Evolutionary conservation across 2,888 invertebrate species (phyloP).

Genomic region (Catocala sponsa): DNA sequence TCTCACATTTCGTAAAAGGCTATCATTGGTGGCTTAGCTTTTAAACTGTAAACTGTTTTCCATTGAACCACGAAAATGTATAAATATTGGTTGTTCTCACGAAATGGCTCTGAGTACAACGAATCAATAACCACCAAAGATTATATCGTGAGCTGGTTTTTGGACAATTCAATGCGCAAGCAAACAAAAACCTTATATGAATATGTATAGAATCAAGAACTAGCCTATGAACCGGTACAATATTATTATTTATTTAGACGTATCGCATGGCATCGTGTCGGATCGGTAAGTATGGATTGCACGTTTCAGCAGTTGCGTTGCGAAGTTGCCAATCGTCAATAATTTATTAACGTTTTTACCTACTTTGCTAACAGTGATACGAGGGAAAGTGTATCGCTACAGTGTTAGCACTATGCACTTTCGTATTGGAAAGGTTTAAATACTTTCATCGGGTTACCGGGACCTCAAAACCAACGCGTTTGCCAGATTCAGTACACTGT

Average conservation of each 20-base stretch:
- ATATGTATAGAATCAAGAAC: conserved; percentile 35
- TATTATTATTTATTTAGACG: conserved; percentile 38
- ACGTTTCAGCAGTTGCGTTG: conserved; percentile 54
- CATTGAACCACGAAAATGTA: conserved; percentile 25
- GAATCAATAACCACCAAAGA: conserved; percentile 30
- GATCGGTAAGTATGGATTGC: conserved; percentile 55
- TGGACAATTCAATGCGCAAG: conserved; percentile 39
- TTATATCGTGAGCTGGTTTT: conserved; percentile 34
- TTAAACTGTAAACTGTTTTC: neutral
- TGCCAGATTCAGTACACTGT: neutral
- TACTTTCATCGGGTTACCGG: conserved; percentile 17
- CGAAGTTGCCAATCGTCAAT: conserved; percentile 58
- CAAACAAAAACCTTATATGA: conserved; percentile 52
- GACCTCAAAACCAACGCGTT: neutral
- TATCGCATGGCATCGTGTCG: conserved; percentile 48
- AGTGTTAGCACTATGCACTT: conserved; percentile 31
- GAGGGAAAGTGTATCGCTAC: conserved; percentile 50
- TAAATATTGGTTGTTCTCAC: conserved; percentile 39
- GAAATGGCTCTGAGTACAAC: conserved; percentile 31
- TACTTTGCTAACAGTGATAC: conserved; percentile 49
- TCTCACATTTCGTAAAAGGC: too few relatives aligned
- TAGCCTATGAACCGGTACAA: conserved; percentile 41
- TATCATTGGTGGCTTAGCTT: too few relatives aligned
- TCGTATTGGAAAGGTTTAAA: conserved; percentile 21
- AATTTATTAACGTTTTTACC: conserved; percentile 56